Evolutionary conservation across 2,888 invertebrate species (phyloP).

Genomic region (Vanessa cardui): DNA sequence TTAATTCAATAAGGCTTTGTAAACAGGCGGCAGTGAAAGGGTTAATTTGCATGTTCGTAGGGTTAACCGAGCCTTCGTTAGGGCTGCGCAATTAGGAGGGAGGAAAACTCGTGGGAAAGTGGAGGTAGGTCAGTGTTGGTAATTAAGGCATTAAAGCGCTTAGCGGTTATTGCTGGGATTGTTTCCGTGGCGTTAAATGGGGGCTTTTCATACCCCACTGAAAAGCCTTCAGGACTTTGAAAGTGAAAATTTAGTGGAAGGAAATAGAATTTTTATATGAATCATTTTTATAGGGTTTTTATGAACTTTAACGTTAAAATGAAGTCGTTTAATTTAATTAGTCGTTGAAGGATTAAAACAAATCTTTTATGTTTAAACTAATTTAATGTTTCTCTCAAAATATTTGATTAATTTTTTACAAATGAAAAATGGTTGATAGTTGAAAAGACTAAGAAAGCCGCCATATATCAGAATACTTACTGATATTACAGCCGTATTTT

Average conservation of each 20-base stretch:
- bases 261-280: not conserved
- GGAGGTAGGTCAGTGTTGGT: constrained; percentile 70
- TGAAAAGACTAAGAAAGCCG: too few relatives aligned
- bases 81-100: constrained; percentile 76
- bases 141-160: constrained; percentile 46
- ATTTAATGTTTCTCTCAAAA: too few relatives aligned
- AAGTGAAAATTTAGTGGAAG: constrained; percentile 12
- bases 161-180: constrained; percentile 40
- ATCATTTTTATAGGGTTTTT: not conserved
- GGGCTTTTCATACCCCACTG: constrained; percentile 15
- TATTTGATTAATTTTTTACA: too few relatives aligned
- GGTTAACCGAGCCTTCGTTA: constrained; percentile 81
- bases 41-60: constrained; percentile 81
- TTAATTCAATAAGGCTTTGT: constrained; percentile 80
- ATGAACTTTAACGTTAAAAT: not conserved
- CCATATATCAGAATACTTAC: too few relatives aligned
- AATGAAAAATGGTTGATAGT: too few relatives aligned
- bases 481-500: too few relatives aligned
- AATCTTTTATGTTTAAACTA: too few relatives aligned
- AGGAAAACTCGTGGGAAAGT: constrained; percentile 76
- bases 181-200: constrained; percentile 34
- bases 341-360: too few relatives aligned
- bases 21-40: constrained; percentile 75
- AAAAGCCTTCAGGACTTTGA: not conserved
- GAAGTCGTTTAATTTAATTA: too few relatives aligned